Evolutionary conservation across 2,113 vertebrate genomes (phyloP).

Genomic region (Syngnathus typhle): DNA sequence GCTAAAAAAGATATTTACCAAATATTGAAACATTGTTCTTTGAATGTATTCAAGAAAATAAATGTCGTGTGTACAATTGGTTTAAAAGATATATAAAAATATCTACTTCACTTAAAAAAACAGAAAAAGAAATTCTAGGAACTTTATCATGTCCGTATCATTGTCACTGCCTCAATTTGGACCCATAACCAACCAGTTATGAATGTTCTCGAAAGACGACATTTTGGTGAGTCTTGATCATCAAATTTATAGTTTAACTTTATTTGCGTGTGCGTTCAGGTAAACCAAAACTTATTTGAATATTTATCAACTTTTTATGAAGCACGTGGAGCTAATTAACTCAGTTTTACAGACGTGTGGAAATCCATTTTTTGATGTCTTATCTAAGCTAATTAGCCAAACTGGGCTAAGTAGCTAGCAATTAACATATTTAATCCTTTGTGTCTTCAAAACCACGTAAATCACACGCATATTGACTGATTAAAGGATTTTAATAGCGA

Average conservation of each 20-base stretch:
- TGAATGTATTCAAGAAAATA: not conserved
- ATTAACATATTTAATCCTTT: not conserved
- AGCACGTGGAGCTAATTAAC: slow-evolving; percentile 16
- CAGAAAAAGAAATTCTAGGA: not conserved
- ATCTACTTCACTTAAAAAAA: not conserved
- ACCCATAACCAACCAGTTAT: not conserved
- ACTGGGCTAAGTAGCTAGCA: too few relatives aligned
- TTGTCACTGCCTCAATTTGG: not conserved
- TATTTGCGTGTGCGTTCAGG: not conserved
- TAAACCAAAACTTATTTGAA: slow-evolving; percentile 12
- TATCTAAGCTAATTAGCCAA: not conserved
- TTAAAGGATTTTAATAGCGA: not conserved
- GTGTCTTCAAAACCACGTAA: too few relatives aligned
- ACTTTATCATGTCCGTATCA: not conserved
- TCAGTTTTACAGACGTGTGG: slow-evolving; percentile 25
- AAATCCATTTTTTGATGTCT: slow-evolving; percentile 1
- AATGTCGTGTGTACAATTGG: not conserved
- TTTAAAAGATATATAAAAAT: not conserved
- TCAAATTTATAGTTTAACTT: not conserved
- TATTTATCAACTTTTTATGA: not conserved
- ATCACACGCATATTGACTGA: not conserved
- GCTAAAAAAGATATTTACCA: not conserved
- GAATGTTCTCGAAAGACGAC: too few relatives aligned
- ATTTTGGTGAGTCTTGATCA: not conserved
- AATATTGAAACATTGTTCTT: not conserved